Percentiles rank a stretch among this genome's conserved stretches.
phyloP scores from a whole-genome alignment of 2,888 invertebrate species.

The Melikaiella ostensackeni region DNA sequence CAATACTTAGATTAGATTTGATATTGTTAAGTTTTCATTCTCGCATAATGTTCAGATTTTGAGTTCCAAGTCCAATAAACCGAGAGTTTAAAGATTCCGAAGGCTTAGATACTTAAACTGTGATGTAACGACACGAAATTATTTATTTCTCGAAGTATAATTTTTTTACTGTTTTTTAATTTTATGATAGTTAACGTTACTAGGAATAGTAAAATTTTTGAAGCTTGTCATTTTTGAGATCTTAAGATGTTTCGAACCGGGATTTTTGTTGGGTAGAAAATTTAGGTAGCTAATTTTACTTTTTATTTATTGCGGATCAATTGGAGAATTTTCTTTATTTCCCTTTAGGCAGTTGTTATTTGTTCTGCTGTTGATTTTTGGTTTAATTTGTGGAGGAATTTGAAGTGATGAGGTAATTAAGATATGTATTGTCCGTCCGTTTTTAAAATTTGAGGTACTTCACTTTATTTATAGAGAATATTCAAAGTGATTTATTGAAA shows the following conservation, averaged over 20 bases:
- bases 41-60: constrained; percentile 10
- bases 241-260: background rate
- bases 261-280: background rate
- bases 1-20: constrained; percentile 14
- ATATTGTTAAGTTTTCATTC: constrained; percentile 20
- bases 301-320: background rate
- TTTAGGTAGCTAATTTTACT: background rate
- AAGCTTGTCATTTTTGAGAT: constrained; percentile 15
- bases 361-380: background rate
- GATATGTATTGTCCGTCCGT: constrained; percentile 37
- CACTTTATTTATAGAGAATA: constrained; percentile 20
- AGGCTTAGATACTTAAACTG: constrained; percentile 33
- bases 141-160: constrained; percentile 20
- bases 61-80: constrained; percentile 7
- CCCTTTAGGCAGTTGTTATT: background rate
- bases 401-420: constrained; percentile 16
- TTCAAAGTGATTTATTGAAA: constrained; percentile 30
- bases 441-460: constrained; percentile 14
- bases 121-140: constrained; percentile 28
- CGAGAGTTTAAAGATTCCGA: background rate
- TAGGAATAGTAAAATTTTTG: background rate
- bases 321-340: background rate
- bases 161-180: constrained; percentile 10
- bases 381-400: background rate
- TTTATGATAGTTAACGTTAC: background rate